phyloP scores from a whole-genome alignment of 2,888 invertebrate species.

The Stegana nigrithorax region DNA sequence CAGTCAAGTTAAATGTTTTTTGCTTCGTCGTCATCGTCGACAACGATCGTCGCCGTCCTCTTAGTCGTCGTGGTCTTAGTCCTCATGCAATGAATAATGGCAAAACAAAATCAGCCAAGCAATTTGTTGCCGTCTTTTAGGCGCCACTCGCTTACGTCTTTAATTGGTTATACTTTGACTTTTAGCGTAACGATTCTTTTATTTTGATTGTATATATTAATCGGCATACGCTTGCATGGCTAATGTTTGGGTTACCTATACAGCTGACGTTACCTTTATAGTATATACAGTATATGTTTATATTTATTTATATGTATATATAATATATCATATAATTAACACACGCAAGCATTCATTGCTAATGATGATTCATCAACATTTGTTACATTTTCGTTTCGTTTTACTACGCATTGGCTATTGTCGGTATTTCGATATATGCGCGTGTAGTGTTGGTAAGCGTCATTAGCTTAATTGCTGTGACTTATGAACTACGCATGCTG shows the following conservation, averaged over 20 bases:
- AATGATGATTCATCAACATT: conserved; percentile 9
- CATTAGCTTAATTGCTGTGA: no score
- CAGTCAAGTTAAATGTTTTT: not conserved
- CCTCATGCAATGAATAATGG: not conserved
- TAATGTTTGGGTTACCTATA: no score
- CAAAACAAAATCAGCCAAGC: not conserved
- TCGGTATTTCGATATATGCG: not conserved
- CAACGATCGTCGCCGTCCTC: no score
- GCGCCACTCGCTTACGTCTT: conserved; percentile 9
- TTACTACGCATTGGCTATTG: not conserved
- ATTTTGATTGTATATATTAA: conserved; percentile 18
- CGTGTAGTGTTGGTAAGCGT: not conserved
- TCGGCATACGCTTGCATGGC: conserved; percentile 2
- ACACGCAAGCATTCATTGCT: not conserved
- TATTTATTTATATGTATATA: not conserved
- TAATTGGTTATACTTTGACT: conserved; percentile 10
- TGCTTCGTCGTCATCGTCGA: no score
- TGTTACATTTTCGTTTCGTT: not conserved
- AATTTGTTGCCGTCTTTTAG: conserved; percentile 21
- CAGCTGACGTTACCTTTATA: not conserved
- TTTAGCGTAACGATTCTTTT: conserved; percentile 22
- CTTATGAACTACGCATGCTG: no score
- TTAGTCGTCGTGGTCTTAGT: no score
- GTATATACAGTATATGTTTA: not conserved
- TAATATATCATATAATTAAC: conserved; percentile 2